Base-by-base conservation (phyloP, 1,140 invertebrate species). In the Oncopodura yosiiana region DNA sequence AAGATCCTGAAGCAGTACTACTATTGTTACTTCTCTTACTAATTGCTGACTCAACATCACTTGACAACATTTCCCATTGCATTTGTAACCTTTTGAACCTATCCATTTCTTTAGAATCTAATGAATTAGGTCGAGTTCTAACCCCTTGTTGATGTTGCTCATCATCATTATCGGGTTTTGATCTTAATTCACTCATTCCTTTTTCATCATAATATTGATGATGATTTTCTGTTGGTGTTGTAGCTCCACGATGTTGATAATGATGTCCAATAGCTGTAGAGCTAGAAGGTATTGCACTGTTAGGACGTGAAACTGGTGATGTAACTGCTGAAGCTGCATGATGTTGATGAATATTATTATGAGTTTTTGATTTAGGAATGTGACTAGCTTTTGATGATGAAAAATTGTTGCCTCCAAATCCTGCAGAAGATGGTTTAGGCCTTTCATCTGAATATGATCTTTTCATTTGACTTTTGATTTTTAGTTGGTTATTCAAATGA, bases 1-100 rank as follows among this genome's bases (percentile, higher is more conserved):
- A 19, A 34, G 54, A 46, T 30, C 38, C 68, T 60, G 66, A 77
- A 62, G 76, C 78, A 53, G 6, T 18, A 3, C 38, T 38, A 39
- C 43, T 50, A 62, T 76, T 78, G 53, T 11, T 18, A 3, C 38
- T 38, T 46, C 43, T 50, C 32, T 37, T 49, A 0, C n/a, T n/a
- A n/a, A n/a, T n/a, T n/a, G n/a, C n/a, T n/a, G n/a, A n/a, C 34
- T 56, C 42, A 19, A 65, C 60, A 27, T 63, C 63, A 39, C 63
- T 62, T 14, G 67, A 61, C 61, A 88, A 75, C 68, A 84, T 76
- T 69, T 92, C 87, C 87, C 87, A 92, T 66, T 87, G 87, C 68
- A 85, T 80, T 65, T 90, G 87, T 27, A 92, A 69, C 29, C 82
- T 78, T 34, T 82, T 78, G 70, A 90, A 91, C 61, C 75, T 77